Evolutionary conservation across 2,113 vertebrate genomes (phyloP).

Genomic region (Thinocorus orbignyianus): DNA sequence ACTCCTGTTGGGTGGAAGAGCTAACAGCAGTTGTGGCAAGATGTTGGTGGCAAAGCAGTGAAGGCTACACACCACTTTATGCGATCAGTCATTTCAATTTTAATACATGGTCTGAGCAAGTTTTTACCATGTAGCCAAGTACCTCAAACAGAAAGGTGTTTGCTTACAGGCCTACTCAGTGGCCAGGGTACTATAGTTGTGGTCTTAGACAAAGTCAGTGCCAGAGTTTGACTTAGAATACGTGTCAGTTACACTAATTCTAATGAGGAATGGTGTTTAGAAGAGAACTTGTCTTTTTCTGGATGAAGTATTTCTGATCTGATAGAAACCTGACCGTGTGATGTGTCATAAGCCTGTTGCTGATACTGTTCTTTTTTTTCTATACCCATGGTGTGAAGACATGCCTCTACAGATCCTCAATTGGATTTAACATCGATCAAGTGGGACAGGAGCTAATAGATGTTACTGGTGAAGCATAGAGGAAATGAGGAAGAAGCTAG

Average conservation of each 20-base stretch:
- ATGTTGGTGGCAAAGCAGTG: neutral
- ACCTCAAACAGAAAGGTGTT: neutral
- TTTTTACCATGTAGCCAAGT: neutral
- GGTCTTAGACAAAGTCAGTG: too few species aligned
- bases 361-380: neutral
- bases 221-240: too few species aligned
- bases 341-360: neutral
- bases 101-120: neutral
- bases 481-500: neutral
- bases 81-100: neutral
- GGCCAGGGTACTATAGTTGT: neutral
- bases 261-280: neutral
- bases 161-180: neutral
- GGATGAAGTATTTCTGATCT: neutral
- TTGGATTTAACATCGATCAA: accelerated
- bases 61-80: neutral
- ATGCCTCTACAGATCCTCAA: neutral
- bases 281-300: neutral
- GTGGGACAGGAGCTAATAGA: neutral
- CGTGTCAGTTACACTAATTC: neutral
- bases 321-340: neutral
- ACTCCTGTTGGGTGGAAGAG: neutral
- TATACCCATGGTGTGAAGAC: accelerated
- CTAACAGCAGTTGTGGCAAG: neutral
- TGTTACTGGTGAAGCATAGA: neutral